Conservation (phyloP, 2,797 vertebrate genomes). For the Diglossa cyanea region DNA sequence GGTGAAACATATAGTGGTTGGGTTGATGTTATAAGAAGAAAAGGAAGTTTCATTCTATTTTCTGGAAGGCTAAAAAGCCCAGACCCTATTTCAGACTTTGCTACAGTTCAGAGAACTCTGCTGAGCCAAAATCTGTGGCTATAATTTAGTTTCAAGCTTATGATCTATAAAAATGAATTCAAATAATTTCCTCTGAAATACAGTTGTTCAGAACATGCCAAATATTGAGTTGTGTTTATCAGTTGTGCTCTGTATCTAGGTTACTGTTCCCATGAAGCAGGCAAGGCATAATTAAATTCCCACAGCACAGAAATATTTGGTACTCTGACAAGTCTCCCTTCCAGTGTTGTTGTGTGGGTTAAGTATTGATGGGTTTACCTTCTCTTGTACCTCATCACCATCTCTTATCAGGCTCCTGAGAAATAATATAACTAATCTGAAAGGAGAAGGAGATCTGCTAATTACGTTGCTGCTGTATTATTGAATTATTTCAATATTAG, state of each 20-base stretch:
- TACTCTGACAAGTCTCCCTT: constrained; percentile 3
- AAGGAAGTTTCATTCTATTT: neutral
- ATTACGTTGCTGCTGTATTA: neutral
- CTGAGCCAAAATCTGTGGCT: neutral
- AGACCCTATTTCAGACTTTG: neutral
- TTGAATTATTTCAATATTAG: neutral
- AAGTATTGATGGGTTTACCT: neutral
- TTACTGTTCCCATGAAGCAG: constrained; percentile 40
- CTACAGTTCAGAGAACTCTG: neutral
- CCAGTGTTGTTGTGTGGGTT: neutral
- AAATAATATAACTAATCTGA: neutral
- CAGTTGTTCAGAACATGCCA: constrained; percentile 30
- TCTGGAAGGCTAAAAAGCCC: neutral
- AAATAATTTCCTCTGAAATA: constrained; percentile 45
- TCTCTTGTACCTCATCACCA: neutral
- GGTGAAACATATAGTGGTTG: neutral
- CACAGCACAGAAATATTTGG: constrained; percentile 27
- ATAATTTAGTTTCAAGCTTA: constrained; percentile 30
- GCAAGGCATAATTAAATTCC: constrained; percentile 39
- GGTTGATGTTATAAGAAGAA: neutral
- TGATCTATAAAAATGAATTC: constrained; percentile 21
- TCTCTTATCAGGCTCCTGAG: neutral
- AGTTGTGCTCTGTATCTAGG: constrained; percentile 19
- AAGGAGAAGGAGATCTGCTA: neutral
- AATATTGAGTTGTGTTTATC: constrained; percentile 41